Percentiles rank a stretch among this genome's conserved stretches.
These are phyloP conservation scores for Quadriops clusia DNA, from an alignment of 2,888 invertebrate species.

Conservation along the genomic window DNA sequence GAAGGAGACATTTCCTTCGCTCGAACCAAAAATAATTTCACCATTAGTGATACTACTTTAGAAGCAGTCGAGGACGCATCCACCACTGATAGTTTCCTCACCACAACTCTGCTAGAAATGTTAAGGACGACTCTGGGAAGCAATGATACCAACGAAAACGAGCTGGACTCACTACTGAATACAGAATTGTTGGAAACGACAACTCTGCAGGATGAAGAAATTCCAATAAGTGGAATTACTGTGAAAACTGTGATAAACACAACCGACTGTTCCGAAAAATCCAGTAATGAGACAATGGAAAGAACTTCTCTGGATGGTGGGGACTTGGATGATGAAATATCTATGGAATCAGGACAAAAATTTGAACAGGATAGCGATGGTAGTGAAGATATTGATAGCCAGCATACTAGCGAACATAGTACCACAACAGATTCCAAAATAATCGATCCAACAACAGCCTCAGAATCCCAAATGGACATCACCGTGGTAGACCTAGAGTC, in stretches of 20 bases:
- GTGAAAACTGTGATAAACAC: slow-evolving; percentile 27
- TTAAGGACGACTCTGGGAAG: no score
- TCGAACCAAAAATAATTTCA: slow-evolving; percentile 2
- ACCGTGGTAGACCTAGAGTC: slow-evolving; percentile 21
- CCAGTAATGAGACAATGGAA: slow-evolving; percentile 1
- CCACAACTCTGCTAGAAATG: background rate
- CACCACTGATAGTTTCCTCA: background rate
- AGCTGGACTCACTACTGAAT: no score
- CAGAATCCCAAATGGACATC: background rate
- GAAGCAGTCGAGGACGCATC: background rate
- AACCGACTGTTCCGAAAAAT: slow-evolving; percentile 25
- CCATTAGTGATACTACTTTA: slow-evolving; percentile 1
- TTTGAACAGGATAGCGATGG: slow-evolving; percentile 9
- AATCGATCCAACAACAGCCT: background rate
- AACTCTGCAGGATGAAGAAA: slow-evolving; percentile 10
- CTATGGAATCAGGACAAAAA: slow-evolving; percentile 2
- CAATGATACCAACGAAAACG: no score
- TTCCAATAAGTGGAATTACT: slow-evolving; percentile 21
- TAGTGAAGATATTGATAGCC: slow-evolving; percentile 11
- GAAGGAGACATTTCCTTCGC: background rate
- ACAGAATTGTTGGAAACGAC: slow-evolving; percentile 13
- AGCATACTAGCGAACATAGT: no score
- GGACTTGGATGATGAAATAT: slow-evolving; percentile 1
- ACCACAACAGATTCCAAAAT: background rate
- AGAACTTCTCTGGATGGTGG: background rate